These are phyloP conservation scores for Pongo pygmaeus DNA, from an alignment of 2,113 vertebrate species.

Conservation along the genomic window DNA sequence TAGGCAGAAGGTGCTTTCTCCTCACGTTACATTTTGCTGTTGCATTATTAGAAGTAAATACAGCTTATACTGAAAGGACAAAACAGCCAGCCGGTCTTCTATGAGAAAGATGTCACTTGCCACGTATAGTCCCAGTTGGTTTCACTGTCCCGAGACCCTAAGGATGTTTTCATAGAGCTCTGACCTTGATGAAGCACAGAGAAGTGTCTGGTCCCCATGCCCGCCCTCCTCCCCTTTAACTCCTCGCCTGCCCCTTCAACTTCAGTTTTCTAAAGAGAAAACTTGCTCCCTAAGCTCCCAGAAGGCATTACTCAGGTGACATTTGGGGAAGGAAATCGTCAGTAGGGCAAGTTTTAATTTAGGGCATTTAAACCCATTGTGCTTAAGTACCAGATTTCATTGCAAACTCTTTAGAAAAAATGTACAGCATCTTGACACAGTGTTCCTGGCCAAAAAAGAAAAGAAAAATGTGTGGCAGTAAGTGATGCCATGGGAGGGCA, in stretches of 20 bases:
- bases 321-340: neutral
- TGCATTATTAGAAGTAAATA: constrained; percentile 83
- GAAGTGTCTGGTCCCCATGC: constrained; percentile 71
- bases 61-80: constrained; percentile 75
- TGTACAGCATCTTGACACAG: no score
- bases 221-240: constrained; percentile 12
- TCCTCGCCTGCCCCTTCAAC: constrained; percentile 43
- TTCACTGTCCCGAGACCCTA: constrained; percentile 78
- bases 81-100: constrained; percentile 80
- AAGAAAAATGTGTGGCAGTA: no score
- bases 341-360: neutral
- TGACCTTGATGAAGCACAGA: constrained; percentile 80
- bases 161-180: constrained; percentile 80
- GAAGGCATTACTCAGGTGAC: neutral
- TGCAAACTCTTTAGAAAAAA: neutral
- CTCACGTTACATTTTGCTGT: constrained; percentile 77
- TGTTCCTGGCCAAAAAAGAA: no score
- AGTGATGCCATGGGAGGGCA: neutral
- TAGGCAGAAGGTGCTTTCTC: constrained; percentile 68
- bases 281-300: neutral
- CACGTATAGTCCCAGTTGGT: constrained; percentile 81
- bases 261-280: constrained; percentile 27
- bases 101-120: constrained; percentile 82
- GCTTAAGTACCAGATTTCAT: neutral
- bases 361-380: neutral